phyloP scores from a whole-genome alignment of 2,888 invertebrate species.

The Melipona beecheii region DNA sequence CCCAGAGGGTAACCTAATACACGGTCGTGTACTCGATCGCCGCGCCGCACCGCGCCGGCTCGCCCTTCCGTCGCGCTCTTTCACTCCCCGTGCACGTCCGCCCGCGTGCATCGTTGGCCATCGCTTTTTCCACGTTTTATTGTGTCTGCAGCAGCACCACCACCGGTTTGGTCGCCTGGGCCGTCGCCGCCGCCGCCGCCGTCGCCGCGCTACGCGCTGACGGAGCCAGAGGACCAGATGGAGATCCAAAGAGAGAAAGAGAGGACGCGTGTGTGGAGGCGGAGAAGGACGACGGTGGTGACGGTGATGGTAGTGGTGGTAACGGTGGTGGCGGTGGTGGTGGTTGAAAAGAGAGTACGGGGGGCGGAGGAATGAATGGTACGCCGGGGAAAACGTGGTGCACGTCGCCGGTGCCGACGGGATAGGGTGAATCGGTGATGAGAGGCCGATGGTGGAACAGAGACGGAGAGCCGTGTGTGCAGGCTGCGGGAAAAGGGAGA shows the following conservation, averaged over 20 bases:
- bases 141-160: slow-evolving; percentile 80
- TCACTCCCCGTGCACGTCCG: slow-evolving; percentile 47
- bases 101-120: slow-evolving; percentile 63
- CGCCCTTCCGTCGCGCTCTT: slow-evolving; percentile 16
- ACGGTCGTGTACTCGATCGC: slow-evolving; percentile 13
- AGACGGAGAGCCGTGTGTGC: neutral
- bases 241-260: slow-evolving; percentile 64
- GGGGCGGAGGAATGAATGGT: slow-evolving; percentile 64
- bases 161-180: slow-evolving; percentile 76
- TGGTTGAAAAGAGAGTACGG: slow-evolving; percentile 43
- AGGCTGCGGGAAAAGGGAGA: slow-evolving; percentile 15
- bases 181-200: slow-evolving; percentile 66
- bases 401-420: slow-evolving; percentile 56
- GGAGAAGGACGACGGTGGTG: slow-evolving; percentile 1
- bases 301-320: slow-evolving; percentile 49
- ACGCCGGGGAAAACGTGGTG: slow-evolving; percentile 68
- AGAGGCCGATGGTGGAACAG: slow-evolving; percentile 38
- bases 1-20: slow-evolving; percentile 55
- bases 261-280: slow-evolving; percentile 2
- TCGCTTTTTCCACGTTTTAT: slow-evolving; percentile 77
- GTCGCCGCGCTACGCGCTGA: slow-evolving; percentile 59
- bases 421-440: slow-evolving; percentile 50
- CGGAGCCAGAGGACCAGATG: slow-evolving; percentile 72
- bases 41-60: too few species aligned
- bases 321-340: slow-evolving; percentile 45